Conservation (phyloP, 2,797 vertebrate genomes). For the Sciurus carolinensis region DNA sequence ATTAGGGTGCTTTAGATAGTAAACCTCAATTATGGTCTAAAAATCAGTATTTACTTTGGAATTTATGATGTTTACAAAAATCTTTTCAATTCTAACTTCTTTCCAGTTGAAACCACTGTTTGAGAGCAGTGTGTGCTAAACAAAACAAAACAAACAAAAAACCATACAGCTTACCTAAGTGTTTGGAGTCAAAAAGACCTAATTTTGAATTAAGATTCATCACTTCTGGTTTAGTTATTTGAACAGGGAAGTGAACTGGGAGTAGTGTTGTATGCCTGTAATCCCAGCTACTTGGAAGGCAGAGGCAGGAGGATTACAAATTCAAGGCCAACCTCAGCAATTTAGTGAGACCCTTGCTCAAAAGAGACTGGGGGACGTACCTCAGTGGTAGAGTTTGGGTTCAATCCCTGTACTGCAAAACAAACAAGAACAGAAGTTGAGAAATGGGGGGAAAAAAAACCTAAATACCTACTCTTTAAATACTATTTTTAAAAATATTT, state of each 20-base stretch:
- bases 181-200: not conserved
- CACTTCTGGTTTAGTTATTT: not conserved
- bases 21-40: constrained; percentile 59
- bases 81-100: constrained; percentile 33
- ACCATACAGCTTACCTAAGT: not conserved
- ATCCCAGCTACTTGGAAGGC: not conserved
- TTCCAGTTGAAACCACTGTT: constrained; percentile 19
- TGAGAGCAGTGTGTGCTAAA: constrained; percentile 35
- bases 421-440: too few relatives aligned
- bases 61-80: constrained; percentile 63
- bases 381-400: too few relatives aligned
- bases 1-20: constrained; percentile 46
- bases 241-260: not conserved
- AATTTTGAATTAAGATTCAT: not conserved
- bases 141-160: constrained; percentile 51
- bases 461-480: not conserved
- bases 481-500: too few relatives aligned
- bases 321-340: not conserved
- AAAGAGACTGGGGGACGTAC: too few relatives aligned
- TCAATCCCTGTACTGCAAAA: too few relatives aligned
- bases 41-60: constrained; percentile 67
- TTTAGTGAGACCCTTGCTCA: not conserved
- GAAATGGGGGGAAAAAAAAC: not conserved
- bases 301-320: not conserved
- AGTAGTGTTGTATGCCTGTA: not conserved